phyloP scores from a whole-genome alignment of 2,888 invertebrate species.

The Thera obeliscata region DNA sequence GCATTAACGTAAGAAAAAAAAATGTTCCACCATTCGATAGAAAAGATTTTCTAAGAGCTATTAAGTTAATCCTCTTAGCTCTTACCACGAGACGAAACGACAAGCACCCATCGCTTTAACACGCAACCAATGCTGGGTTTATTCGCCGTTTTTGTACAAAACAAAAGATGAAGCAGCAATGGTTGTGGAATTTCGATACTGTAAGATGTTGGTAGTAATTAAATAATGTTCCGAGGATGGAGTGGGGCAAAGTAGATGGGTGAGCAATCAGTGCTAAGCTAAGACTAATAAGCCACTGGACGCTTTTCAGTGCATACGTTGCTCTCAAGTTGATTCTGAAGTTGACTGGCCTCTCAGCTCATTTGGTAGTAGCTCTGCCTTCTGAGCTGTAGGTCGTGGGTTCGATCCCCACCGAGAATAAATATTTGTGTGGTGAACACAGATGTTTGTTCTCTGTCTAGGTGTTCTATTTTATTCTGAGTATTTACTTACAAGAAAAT shows the following conservation, averaged over 20 bases:
- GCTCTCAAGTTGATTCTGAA: too few relatives aligned
- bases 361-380: too few relatives aligned
- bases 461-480: too few relatives aligned
- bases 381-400: too few relatives aligned
- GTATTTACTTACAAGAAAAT: too few relatives aligned
- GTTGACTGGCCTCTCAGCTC: too few relatives aligned
- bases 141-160: neutral
- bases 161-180: constrained; percentile 15
- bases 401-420: too few relatives aligned
- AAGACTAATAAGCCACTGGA: constrained; percentile 49
- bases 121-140: constrained; percentile 25
- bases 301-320: neutral
- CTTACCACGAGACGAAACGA: constrained; percentile 30
- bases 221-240: constrained; percentile 21
- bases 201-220: constrained; percentile 22
- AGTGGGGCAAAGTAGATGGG: constrained; percentile 40
- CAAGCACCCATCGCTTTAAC: constrained; percentile 4
- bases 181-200: constrained; percentile 3
- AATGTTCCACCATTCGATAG: constrained; percentile 73
- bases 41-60: constrained; percentile 69
- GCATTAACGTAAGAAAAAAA: constrained; percentile 52
- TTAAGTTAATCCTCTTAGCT: constrained; percentile 65
- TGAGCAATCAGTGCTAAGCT: constrained; percentile 70
- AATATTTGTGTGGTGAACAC: too few relatives aligned
- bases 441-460: too few relatives aligned